Conservation (phyloP, 2,888 invertebrate species). For the Polydrusus tereticollis region DNA sequence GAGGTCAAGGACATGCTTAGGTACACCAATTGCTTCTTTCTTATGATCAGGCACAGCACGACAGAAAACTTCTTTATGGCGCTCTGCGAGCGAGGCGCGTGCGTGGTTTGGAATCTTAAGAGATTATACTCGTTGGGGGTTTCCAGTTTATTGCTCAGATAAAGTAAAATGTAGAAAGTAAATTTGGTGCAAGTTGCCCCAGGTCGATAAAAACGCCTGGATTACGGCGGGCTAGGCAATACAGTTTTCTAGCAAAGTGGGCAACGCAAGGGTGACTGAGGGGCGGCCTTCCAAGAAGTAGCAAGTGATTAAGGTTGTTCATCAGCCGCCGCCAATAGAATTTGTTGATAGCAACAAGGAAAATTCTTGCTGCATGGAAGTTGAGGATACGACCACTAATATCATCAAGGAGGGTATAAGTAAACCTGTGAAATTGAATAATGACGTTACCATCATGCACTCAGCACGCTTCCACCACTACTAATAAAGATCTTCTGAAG, state of each 20-base stretch:
- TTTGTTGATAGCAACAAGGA: constrained; percentile 56
- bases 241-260: constrained; percentile 77
- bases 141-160: no score
- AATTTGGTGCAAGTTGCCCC: constrained; percentile 88
- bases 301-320: constrained; percentile 44
- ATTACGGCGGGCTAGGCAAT: constrained; percentile 83
- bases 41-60: no score
- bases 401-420: constrained; percentile 53
- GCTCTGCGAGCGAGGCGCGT: no score
- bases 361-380: constrained; percentile 50
- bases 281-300: constrained; percentile 57
- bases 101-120: no score
- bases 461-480: constrained; percentile 15
- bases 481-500: neutral
- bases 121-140: no score
- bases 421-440: constrained; percentile 56
- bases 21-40: no score
- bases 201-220: constrained; percentile 82
- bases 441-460: constrained; percentile 55
- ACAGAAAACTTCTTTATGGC: no score
- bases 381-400: constrained; percentile 33
- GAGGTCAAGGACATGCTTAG: no score
- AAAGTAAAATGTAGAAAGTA: no score
- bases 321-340: constrained; percentile 30
- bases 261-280: constrained; percentile 77